Percentiles rank a stretch among this genome's conserved stretches.
phyloP scores from a whole-genome alignment of 2,888 invertebrate species.

The Scrobipalpa costella region DNA sequence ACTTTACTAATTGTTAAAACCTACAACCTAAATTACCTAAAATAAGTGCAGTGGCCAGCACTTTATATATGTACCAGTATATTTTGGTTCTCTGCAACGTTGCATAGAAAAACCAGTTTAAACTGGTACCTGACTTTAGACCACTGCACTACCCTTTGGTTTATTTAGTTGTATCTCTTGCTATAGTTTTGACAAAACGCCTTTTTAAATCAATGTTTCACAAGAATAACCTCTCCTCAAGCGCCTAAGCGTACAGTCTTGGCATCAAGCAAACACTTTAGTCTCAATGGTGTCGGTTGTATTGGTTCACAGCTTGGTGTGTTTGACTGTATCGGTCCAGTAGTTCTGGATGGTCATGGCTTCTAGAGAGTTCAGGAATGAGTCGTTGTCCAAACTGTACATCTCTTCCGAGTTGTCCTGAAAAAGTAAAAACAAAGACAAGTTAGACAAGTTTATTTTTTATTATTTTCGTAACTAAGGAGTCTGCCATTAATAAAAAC shows the following conservation, averaged over 20 bases:
- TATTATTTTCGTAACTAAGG: too few relatives aligned
- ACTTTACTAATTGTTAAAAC: background rate
- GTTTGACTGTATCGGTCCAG: constrained; percentile 95
- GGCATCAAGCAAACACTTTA: background rate
- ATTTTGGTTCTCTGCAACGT: too few relatives aligned
- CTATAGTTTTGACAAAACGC: background rate
- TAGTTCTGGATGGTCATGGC: constrained; percentile 97
- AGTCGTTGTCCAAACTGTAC: constrained; percentile 96
- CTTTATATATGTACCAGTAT: too few relatives aligned
- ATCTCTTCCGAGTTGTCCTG: constrained; percentile 97
- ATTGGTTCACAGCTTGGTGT: constrained; percentile 87
- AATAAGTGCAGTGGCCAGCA: background rate
- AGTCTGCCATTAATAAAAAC: background rate
- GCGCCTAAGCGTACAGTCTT: background rate
- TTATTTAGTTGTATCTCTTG: background rate
- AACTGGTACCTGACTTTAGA: too few relatives aligned
- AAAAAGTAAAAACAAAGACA: constrained; percentile 46
- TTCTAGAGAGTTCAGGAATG: constrained; percentile 94
- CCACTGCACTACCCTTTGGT: background rate
- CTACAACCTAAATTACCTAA: constrained; percentile 5
- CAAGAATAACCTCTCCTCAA: background rate
- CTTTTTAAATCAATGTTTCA: background rate
- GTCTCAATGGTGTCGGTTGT: background rate
- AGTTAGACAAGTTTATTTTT: too few relatives aligned
- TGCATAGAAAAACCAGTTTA: too few relatives aligned